Evolutionary conservation across 2,797 vertebrate species (phyloP).

Genomic region (Cryptoblepharus egeriae): DNA sequence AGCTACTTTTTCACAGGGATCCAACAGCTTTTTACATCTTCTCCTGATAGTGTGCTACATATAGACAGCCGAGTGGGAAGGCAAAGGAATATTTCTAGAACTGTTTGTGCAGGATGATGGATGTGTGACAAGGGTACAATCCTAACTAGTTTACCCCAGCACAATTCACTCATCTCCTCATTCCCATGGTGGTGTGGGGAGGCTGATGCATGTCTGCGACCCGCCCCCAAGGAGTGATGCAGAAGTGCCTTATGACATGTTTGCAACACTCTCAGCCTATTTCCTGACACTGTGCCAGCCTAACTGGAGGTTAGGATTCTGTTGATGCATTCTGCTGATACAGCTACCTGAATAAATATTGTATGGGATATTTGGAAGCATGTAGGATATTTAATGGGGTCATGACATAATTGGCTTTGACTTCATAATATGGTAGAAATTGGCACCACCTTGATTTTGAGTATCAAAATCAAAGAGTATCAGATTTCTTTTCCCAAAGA

Average conservation of each 20-base stretch:
- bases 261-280: too few species aligned
- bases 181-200: too few species aligned
- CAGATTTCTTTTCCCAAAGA: conserved; percentile 44
- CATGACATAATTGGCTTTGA: conserved; percentile 51
- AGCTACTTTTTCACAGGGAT: accelerated
- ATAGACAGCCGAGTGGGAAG: conserved; percentile 1
- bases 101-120: background rate
- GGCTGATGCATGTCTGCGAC: too few species aligned
- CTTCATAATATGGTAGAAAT: conserved; percentile 52
- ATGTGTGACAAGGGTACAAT: conserved; percentile 37
- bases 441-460: conserved; percentile 45
- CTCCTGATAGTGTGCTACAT: background rate
- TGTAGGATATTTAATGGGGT: conserved; percentile 54
- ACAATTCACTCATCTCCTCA: too few species aligned
- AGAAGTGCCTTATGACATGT: too few species aligned
- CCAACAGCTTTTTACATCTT: conserved; percentile 8
- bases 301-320: too few species aligned
- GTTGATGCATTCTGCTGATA: too few species aligned
- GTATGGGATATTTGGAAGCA: background rate
- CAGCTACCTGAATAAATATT: conserved; percentile 32
- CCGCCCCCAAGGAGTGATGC: too few species aligned
- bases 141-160: too few species aligned
- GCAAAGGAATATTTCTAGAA: conserved; percentile 29
- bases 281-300: too few species aligned
- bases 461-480: conserved; percentile 47